Base-by-base conservation (phyloP, 2,888 invertebrate species). In the Bombylius discolor region DNA sequence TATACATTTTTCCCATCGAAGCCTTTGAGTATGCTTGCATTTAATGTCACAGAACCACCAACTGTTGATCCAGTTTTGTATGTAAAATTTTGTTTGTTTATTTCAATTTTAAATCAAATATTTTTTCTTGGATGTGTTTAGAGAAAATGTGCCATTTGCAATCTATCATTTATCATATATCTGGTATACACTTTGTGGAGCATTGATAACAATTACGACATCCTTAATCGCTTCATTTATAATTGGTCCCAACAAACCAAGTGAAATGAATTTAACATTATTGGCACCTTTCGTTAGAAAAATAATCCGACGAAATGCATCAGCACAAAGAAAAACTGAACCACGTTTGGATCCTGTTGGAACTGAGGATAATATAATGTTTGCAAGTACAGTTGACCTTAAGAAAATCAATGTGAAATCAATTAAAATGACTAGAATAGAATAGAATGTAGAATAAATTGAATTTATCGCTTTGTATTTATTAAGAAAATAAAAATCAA, bases 141-240 rank as follows among this genome's bases (percentile, higher is more conserved):
- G 69, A 34, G 62, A 64, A 5, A 4, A 49, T 34, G 63, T 63
- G 1, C 64, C 68, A 4, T 74, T 74, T 42, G 65, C 67, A 56
- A 68, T 88, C 33, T 83, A 85, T 60, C 83, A 85, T 48, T 78
- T 89, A 9, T 88, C 88, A 1, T 89, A 88, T 71, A 77, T 89
- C 67, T 89, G 86, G 84, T 88, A 88, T 64, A 87, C 87, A 0
- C 68, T 84, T 12, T 69, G 81, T 11, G 84, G 84, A 1, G 74
- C 78, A 6, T 44, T 76, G 12, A 74, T 83, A 1, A 79, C 83
- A 8, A 78, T 82, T 58, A 63, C 75, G 7, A 74, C 83, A 9
- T 79, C 78, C 3, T 64, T 80, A 13, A 52, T 78, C 1, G 76
- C 76, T 1, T 83, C 81, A 59, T 71, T 78, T 14, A 61, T 76